A percentile compares a stretch with the other conserved stretches of the same genome.
Conservation (phyloP, 1,140 invertebrate species). For the Ostrea denselamellosa region DNA sequence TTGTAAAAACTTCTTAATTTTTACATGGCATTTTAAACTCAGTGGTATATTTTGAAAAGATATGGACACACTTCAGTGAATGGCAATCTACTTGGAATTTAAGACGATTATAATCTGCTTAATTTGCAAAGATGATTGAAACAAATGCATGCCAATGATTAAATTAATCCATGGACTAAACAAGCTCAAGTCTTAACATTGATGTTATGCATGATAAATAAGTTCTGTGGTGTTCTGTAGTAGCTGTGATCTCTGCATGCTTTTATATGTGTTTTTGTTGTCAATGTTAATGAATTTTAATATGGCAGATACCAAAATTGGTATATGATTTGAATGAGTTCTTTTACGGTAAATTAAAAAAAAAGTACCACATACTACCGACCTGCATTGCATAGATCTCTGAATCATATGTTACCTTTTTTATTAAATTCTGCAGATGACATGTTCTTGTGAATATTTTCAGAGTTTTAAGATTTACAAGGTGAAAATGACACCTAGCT, state of each 20-base stretch:
- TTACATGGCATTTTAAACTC: background rate
- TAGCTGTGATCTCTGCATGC: too few relatives aligned
- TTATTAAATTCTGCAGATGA: background rate
- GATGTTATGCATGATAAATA: background rate
- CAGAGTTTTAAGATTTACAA: conserved; percentile 30
- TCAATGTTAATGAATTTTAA: too few relatives aligned
- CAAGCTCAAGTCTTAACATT: background rate
- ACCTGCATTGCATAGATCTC: background rate
- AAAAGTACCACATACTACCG: too few relatives aligned
- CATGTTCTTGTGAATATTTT: background rate
- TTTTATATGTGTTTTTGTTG: too few relatives aligned
- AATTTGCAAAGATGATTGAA: conserved; percentile 16
- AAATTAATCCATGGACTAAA: background rate
- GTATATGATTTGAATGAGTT: too few relatives aligned
- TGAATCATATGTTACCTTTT: background rate
- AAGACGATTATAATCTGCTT: background rate
- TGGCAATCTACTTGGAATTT: background rate
- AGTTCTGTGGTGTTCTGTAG: too few relatives aligned
- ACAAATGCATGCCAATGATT: background rate
- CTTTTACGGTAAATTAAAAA: too few relatives aligned
- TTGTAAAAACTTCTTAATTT: too few relatives aligned
- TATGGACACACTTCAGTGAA: background rate
- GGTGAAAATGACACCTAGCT: background rate
- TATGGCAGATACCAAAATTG: too few relatives aligned
- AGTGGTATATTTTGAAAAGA: background rate